Base-by-base conservation (phyloP, 2,797 vertebrate species). In the Hephaestus fuliginosus region DNA sequence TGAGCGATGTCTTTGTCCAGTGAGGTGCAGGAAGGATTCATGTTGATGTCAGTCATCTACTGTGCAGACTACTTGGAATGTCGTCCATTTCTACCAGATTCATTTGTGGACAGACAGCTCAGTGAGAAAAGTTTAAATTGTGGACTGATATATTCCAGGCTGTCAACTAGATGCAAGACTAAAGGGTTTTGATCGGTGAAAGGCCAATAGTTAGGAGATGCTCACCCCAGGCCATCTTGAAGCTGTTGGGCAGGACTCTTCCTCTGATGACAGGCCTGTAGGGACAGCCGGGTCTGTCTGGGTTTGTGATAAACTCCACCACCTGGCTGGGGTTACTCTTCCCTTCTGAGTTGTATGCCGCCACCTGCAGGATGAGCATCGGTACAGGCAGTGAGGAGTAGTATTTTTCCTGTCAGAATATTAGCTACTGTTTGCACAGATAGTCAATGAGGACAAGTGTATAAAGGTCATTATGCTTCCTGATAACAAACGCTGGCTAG, bases 141-240 rank as follows among this genome's bases (percentile, higher is more conserved):
- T 58, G 67, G 86, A 82, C 61, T 48, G 51, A 39, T 73, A 43
- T 33, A 46, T 76, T 71, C 14, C 66, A 52, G 65, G 57, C 48
- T 78, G 74, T 81, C 49, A 66, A 70, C 63, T n/a, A 66, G 28
- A 68, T 20, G 14, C 8, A 15, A 56, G 41, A 53, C 58, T 56
- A 46, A 51, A 56, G 44, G 28, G 33, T 49, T 57, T 70, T 61
- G 55, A 65, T 52, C 43, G 64, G 28, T n/a, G 12, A 53, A 73
- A 76, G 61, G 48, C 18, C 14, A 70, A 58, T 44, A 7, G 39
- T 18, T 5, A 64, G 44, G 44, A 69, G 68, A 25, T 33, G 71
- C 96, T 96, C 95, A 99, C 98, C 98, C 98, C 98, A 99, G 80
- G 92, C 93, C 92, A 99, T 93, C 92, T 96, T 97, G 93, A 99